These are phyloP conservation scores for Palythoa heliodiscus DNA, from an alignment of 92 coral and sea anemone genomes.

Conservation along the genomic window DNA sequence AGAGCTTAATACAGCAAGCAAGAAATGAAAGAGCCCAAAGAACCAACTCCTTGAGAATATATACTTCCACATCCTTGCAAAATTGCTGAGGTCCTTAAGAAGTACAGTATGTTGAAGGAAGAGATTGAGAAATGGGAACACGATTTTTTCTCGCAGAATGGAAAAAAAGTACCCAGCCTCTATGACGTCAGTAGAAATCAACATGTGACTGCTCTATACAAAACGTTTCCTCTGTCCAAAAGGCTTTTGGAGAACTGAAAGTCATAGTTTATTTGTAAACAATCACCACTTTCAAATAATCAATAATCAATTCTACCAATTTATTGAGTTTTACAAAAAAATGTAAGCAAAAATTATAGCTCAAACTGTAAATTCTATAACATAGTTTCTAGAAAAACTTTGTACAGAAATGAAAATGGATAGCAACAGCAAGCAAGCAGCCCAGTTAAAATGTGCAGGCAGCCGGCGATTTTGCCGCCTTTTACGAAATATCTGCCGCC, in stretches of 20 bases:
- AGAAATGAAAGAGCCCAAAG: not conserved
- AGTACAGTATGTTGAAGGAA: not conserved
- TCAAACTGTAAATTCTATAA: too few relatives aligned
- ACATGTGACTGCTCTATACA: not conserved
- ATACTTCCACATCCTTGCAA: not conserved
- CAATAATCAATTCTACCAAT: too few relatives aligned
- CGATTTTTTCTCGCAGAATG: slow-evolving; percentile 24
- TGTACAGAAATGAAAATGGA: too few relatives aligned
- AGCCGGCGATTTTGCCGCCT: too few relatives aligned
- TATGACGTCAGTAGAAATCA: not conserved
- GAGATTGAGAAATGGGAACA: slow-evolving; percentile 20
- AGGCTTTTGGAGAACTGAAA: slow-evolving; percentile 6
- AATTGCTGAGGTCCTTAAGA: slow-evolving; percentile 14
- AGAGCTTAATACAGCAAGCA: not conserved
- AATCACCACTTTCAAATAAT: too few relatives aligned
- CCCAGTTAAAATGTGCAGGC: too few relatives aligned
- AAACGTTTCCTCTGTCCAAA: slow-evolving; percentile 2
- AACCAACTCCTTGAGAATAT: not conserved
- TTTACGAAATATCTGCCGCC: too few relatives aligned
- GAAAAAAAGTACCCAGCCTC: not conserved
- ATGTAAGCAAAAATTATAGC: too few relatives aligned
- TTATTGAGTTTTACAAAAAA: too few relatives aligned
- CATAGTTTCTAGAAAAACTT: too few relatives aligned
- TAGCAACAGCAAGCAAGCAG: too few relatives aligned
- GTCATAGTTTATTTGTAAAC: too few relatives aligned